These are phyloP conservation scores for Apostichopus parvimensis DNA, from an alignment of 35 echinoderm and acorn worm species.

Conservation along the genomic window DNA sequence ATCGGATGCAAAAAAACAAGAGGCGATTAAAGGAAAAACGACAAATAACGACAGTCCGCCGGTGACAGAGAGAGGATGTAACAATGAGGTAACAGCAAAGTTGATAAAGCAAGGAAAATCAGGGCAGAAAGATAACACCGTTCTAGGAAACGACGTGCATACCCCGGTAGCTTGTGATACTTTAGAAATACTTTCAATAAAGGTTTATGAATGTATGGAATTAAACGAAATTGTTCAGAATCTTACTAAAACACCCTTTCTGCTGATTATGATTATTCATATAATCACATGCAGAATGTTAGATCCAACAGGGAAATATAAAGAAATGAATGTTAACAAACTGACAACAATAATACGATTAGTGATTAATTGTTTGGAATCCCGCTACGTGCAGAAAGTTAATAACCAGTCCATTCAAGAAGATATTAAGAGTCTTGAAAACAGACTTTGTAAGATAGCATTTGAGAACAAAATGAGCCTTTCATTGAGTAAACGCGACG, in stretches of 20 bases:
- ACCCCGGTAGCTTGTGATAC: background rate
- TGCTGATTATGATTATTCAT: constrained; percentile 4
- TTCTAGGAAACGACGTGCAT: background rate
- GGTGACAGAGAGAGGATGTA: background rate
- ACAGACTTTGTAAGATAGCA: background rate
- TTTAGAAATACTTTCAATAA: background rate
- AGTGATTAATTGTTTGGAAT: constrained; percentile 19
- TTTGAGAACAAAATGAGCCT: background rate
- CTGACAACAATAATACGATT: constrained; percentile 11
- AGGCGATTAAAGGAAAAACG: background rate
- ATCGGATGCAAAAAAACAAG: background rate
- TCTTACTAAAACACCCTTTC: background rate
- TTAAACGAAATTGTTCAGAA: background rate
- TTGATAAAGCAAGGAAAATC: background rate
- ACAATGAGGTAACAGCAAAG: background rate
- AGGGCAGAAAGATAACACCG: background rate
- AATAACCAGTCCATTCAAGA: background rate
- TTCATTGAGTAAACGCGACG: background rate
- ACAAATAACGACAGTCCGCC: background rate
- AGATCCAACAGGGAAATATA: background rate
- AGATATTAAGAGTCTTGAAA: background rate
- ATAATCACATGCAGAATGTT: background rate
- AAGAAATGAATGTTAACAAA: constrained; percentile 8
- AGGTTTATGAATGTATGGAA: background rate
- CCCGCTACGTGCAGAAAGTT: constrained; percentile 17